Conservation (phyloP, 1,140 invertebrate species). For the Ridgeia piscesae region DNA sequence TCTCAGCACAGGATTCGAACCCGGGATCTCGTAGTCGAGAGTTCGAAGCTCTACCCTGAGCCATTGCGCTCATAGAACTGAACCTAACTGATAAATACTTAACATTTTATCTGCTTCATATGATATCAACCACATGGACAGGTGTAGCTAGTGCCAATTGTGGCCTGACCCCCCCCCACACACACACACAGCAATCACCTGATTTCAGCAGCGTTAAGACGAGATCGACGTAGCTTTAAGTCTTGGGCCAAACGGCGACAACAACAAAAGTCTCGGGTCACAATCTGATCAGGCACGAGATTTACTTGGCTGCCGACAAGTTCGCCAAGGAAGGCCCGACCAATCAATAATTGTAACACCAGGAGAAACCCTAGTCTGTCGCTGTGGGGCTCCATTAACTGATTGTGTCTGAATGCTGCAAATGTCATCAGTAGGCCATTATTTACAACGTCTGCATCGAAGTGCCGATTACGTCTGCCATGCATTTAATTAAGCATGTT, state of each 20-base stretch:
- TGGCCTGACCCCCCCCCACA: background rate
- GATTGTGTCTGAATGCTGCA: background rate
- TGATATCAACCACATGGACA: too few species aligned
- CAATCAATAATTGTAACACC: background rate
- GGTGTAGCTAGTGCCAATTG: too few species aligned
- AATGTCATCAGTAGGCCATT: background rate
- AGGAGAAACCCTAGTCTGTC: background rate
- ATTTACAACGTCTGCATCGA: background rate
- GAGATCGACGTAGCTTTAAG: background rate
- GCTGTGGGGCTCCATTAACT: background rate
- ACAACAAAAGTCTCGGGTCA: background rate
- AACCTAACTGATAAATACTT: too few species aligned
- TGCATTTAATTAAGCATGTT: slow-evolving; percentile 6
- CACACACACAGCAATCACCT: background rate
- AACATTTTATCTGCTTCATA: too few species aligned
- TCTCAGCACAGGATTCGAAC: too few species aligned
- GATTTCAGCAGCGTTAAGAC: background rate
- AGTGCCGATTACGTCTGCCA: background rate
- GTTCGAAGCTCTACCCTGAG: too few species aligned
- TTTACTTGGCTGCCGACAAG: background rate
- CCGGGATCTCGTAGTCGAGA: too few species aligned
- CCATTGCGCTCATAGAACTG: too few species aligned
- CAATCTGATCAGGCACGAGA: background rate
- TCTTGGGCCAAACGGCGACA: background rate
- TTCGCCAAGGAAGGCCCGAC: background rate